Conservation (phyloP, 2,888 invertebrate species). For the Pandemis heparana region DNA sequence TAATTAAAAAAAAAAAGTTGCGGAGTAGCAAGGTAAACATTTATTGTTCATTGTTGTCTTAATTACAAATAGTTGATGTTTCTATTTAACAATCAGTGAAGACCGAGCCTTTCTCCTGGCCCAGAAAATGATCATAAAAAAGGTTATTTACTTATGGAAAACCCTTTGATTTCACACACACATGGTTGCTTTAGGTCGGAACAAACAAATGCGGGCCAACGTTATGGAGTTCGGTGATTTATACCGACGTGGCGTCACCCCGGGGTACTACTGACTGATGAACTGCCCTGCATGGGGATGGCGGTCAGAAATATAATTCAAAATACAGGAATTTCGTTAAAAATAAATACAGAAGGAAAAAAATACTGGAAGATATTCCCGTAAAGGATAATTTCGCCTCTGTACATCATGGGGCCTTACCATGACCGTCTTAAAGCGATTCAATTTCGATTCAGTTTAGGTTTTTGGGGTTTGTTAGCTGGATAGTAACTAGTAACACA, state of each 20-base stretch:
- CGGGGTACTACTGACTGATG: slow-evolving; percentile 7
- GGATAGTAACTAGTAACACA: no score
- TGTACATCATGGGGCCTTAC: no score
- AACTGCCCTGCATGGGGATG: slow-evolving; percentile 2
- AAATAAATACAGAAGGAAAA: neutral
- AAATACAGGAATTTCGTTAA: neutral
- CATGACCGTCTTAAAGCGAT: no score
- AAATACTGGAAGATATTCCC: no score
- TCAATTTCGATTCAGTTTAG: no score
- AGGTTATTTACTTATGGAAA: neutral
- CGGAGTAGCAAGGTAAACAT: no score
- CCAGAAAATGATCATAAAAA: neutral
- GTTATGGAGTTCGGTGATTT: slow-evolving; percentile 1
- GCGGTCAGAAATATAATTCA: neutral
- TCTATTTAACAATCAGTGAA: no score
- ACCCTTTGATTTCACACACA: neutral
- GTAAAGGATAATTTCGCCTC: no score
- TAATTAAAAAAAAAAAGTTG: no score
- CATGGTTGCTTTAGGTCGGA: neutral
- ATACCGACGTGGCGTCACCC: slow-evolving; percentile 2
- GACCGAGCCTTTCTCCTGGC: neutral
- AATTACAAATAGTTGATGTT: no score
- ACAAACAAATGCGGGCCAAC: neutral
- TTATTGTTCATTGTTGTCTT: no score
- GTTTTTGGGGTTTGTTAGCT: no score